A percentile compares a stretch with the other conserved stretches of the same genome.
phyloP scores from a whole-genome alignment of 2,888 invertebrate genomes.

The Hipparchia sbordonii region DNA sequence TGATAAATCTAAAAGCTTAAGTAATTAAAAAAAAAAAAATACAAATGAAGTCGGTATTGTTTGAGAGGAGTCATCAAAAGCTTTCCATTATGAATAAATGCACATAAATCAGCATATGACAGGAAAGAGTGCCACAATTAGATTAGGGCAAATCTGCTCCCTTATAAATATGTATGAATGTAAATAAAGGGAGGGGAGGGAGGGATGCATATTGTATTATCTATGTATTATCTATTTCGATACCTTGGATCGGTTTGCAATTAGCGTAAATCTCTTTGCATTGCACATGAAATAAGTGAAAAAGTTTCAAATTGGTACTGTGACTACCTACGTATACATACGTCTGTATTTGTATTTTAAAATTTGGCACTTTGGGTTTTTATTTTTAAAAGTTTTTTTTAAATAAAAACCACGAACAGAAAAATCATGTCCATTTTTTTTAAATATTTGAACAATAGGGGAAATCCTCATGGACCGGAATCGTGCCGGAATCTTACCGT shows the following conservation, averaged over 20 bases:
- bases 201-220: constrained; percentile 24
- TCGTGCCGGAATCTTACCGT: no score
- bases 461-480: no score
- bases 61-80: constrained; percentile 1
- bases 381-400: no score
- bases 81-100: constrained; percentile 9
- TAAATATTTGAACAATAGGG: no score
- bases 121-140: constrained; percentile 10
- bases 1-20: no score
- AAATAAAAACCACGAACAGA: no score
- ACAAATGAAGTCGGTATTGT: no score
- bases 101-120: constrained; percentile 6
- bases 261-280: constrained; percentile 19
- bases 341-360: no score
- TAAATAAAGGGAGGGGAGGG: constrained; percentile 11
- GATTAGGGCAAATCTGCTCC: constrained; percentile 28
- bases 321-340: no score
- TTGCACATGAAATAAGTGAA: constrained; percentile 11
- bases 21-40: no score
- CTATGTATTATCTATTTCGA: constrained; percentile 7
- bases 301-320: neutral
- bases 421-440: no score
- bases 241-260: constrained; percentile 15
- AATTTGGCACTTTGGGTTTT: neutral
- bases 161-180: constrained; percentile 34